Evolutionary conservation across 2,113 vertebrate genomes (phyloP), one percentile per base, ranked within the genome.

Genomic region (Camarhynchus parvulus): DNA sequence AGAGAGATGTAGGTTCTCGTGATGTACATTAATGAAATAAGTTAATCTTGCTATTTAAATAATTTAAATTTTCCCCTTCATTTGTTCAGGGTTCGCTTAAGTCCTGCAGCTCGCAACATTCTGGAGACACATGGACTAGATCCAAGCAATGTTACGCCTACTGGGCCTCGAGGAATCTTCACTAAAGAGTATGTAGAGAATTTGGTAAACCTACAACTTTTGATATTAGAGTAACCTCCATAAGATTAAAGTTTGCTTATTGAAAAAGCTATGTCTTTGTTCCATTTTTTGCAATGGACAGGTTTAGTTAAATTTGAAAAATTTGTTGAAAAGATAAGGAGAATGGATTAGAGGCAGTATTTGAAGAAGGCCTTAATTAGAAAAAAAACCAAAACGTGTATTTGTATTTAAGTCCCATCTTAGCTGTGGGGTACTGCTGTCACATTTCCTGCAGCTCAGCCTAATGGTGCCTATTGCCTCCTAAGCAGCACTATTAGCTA

Each of bases 81-180:
- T 67, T 96, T 96, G 63, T 95, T 52, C 95, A 99, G 99, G 85
- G 72, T 99, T 75, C 98, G 99, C 27, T 93, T 99, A 92, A 99
- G 99, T 97, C 99, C 99, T 70, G 99, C 99, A 91, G 99, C 99
- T 46, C 98, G 99, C 64, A 98, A 98, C 94, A 99, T 99, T 97
- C 66, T 99, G 96, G 98, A 98, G 94, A 99, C 98, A 0, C 98
- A 99, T 35, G 97, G 98, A 5, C 56, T 99, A 42, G 98, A 99
- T 83, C 96, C 98, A 47, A 98, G 97, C 90, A 92, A 97, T 88
- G 96, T 98, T 55, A 98, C 90, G 39, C 98, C 99, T 37, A 98
- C 99, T 39, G 99, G 99, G 25, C 99, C 98, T 91, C 98, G 99
- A 87, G 99, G 99, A 69, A 97, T 99, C 84, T 98, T 99, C 97